phyloP scores from a whole-genome alignment of 1,140 invertebrate species.

The Diprion similis region DNA sequence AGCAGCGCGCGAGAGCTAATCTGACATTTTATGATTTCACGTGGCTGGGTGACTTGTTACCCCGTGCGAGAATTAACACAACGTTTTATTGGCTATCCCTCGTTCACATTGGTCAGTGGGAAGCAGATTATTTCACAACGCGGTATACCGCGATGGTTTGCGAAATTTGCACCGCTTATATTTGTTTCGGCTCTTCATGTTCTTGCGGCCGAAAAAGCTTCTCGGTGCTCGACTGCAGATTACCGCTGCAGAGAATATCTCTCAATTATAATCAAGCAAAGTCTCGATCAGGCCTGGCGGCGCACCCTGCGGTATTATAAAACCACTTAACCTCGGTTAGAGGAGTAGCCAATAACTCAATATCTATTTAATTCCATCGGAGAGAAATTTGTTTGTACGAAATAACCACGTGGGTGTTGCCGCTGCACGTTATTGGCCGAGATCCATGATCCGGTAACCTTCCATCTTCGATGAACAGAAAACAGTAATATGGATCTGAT shows the following conservation, averaged over 20 bases:
- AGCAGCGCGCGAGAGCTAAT: too few species aligned
- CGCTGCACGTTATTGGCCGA: not conserved
- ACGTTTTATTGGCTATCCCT: not conserved
- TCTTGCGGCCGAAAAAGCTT: not conserved
- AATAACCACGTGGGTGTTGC: not conserved
- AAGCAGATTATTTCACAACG: not conserved
- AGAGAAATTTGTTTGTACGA: not conserved
- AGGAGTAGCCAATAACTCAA: not conserved
- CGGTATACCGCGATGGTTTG: not conserved
- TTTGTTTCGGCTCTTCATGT: not conserved
- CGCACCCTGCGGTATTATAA: not conserved
- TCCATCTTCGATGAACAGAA: not conserved
- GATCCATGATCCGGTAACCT: conserved; percentile 2
- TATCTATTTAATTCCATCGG: not conserved
- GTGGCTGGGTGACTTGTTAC: not conserved
- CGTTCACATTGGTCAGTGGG: not conserved
- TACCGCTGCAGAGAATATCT: too few species aligned
- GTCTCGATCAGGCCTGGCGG: not conserved
- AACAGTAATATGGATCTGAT: not conserved
- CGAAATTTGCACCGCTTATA: not conserved
- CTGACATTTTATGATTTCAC: not conserved
- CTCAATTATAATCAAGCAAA: too few species aligned
- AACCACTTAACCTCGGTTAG: not conserved
- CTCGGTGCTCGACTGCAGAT: too few species aligned
- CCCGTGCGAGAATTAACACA: not conserved